A percentile compares a stretch with the other conserved stretches of the same genome.
Conservation (phyloP, 1,140 invertebrate genomes). For the Parapsyche elsis region DNA sequence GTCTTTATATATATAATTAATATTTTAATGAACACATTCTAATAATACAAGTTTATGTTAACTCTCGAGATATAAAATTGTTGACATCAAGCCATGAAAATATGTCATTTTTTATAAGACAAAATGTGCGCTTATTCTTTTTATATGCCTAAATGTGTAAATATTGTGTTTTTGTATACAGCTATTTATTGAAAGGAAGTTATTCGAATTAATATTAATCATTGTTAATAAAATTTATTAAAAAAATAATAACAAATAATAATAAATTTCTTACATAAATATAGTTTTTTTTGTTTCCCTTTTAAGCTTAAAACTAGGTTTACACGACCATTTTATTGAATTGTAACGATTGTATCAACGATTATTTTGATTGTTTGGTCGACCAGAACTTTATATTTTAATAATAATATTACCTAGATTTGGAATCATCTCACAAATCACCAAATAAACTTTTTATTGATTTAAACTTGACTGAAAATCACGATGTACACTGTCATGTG, state of each 20-base stretch:
- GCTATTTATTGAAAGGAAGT: conserved; percentile 55
- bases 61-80: conserved; percentile 26
- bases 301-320: no score
- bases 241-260: conserved; percentile 56
- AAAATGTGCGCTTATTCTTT: conserved; percentile 47
- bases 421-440: no score
- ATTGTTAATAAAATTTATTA: conserved; percentile 56
- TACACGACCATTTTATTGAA: no score
- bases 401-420: no score
- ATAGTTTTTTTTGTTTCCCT: not conserved
- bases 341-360: no score
- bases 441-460: no score
- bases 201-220: conserved; percentile 54
- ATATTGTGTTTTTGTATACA: conserved; percentile 56
- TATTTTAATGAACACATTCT: conserved; percentile 16
- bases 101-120: conserved; percentile 41
- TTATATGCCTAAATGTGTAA: conserved; percentile 54
- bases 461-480: no score
- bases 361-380: no score
- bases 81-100: conserved; percentile 39
- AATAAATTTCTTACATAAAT: conserved; percentile 56
- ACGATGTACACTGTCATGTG: no score
- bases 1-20: not conserved
- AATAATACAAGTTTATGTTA: conserved; percentile 23
- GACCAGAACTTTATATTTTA: no score